phyloP scores from a whole-genome alignment of 2,888 invertebrate genomes.

The Gandaritis pyraliata region DNA sequence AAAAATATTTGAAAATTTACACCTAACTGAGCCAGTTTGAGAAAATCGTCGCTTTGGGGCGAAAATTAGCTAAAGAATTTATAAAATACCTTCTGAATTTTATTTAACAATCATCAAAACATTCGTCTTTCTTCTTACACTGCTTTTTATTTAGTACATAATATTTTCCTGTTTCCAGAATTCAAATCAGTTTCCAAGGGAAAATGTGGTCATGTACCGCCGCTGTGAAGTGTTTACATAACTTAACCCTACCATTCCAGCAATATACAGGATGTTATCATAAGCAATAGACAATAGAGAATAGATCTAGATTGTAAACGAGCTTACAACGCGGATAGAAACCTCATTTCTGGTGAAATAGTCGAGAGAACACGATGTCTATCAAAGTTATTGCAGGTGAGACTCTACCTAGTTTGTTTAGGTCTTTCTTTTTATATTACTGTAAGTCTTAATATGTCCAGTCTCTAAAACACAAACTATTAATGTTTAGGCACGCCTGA shows the following conservation, averaged over 20 bases:
- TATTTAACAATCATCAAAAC: too few relatives aligned
- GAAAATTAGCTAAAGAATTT: too few relatives aligned
- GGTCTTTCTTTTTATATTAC: too few relatives aligned
- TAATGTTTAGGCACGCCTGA: too few relatives aligned
- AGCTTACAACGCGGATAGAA: slow-evolving; percentile 2
- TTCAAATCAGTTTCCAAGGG: slow-evolving; percentile 48
- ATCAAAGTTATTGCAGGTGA: slow-evolving; percentile 46
- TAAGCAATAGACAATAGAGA: slow-evolving; percentile 52
- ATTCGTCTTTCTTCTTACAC: too few relatives aligned
- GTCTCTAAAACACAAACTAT: too few relatives aligned
- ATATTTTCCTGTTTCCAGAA: slow-evolving; percentile 49
- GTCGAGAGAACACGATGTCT: slow-evolving; percentile 41
- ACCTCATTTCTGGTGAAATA: slow-evolving; percentile 35
- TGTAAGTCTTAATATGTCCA: too few relatives aligned
- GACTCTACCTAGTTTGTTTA: not conserved
- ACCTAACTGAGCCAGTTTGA: too few relatives aligned
- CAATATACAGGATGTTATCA: slow-evolving; percentile 45
- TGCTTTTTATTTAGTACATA: not conserved
- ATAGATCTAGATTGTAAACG: slow-evolving; percentile 13
- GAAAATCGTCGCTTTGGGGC: too few relatives aligned
- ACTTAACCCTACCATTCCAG: slow-evolving; percentile 26
- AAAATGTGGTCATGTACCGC: slow-evolving; percentile 59
- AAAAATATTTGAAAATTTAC: too few relatives aligned
- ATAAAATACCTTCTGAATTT: too few relatives aligned
- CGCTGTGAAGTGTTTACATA: slow-evolving; percentile 46